Evolutionary conservation across 2,888 invertebrate species (phyloP).

Genomic region (Dendrolimus houi): DNA sequence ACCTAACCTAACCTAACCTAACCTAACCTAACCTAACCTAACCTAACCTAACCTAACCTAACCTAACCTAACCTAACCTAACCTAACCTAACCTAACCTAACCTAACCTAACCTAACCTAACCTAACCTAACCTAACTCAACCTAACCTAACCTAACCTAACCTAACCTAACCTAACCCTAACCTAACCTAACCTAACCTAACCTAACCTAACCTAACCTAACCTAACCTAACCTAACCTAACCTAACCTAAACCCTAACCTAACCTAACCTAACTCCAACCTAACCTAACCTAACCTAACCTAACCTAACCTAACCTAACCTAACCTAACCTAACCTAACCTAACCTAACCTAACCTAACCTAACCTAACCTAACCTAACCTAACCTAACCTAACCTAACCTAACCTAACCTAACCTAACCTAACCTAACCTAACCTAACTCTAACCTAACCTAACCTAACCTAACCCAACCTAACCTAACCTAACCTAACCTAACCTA

Average conservation of each 20-base stretch:
- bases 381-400: constrained; percentile 10
- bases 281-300: constrained; percentile 5
- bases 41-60: constrained; percentile 4
- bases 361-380: constrained; percentile 11
- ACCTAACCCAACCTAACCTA: constrained; percentile 9
- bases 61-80: constrained; percentile 6
- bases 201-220: constrained; percentile 5
- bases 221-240: constrained; percentile 5
- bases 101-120: constrained; percentile 6
- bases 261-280: constrained; percentile 6
- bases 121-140: constrained; percentile 5
- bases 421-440: constrained; percentile 10
- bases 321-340: constrained; percentile 10
- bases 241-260: constrained; percentile 4
- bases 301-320: constrained; percentile 9
- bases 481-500: constrained; percentile 10
- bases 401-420: constrained; percentile 6
- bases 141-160: constrained; percentile 5
- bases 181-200: constrained; percentile 5
- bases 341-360: constrained; percentile 10
- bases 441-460: too few relatives aligned
- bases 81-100: constrained; percentile 6
- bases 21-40: constrained; percentile 8
- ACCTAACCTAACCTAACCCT: constrained; percentile 6
- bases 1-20: constrained; percentile 9